Evolutionary conservation across 2,113 vertebrate genomes (phyloP).

Genomic region (Thalassarche chlororhynchos): DNA sequence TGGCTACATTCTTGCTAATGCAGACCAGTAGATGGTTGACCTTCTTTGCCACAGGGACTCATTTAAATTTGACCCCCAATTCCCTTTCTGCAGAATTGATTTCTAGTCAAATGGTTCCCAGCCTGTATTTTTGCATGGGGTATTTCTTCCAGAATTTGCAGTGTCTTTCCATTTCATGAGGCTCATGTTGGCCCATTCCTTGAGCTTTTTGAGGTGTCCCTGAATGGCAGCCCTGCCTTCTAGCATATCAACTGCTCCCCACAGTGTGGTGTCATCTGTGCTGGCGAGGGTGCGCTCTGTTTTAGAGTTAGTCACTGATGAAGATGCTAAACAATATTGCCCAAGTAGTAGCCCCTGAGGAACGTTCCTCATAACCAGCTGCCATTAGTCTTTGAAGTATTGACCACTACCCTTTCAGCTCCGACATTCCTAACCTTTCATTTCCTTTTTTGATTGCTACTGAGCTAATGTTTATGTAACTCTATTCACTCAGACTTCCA

Average conservation of each 20-base stretch:
- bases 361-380: not conserved
- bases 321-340: not conserved
- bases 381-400: not conserved
- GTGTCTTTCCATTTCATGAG: not conserved
- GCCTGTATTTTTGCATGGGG: not conserved
- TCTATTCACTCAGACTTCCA: not conserved
- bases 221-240: not conserved
- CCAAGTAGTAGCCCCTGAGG: not conserved
- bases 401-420: not conserved
- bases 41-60: not conserved
- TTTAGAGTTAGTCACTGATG: not conserved
- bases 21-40: not conserved
- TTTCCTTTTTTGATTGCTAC: not conserved
- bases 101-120: not conserved
- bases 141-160: not conserved
- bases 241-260: not conserved
- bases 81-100: not conserved
- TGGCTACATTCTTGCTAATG: not conserved
- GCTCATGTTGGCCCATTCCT: not conserved
- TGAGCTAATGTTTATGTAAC: not conserved
- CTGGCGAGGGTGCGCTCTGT: rapidly evolving
- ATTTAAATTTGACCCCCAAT: not conserved
- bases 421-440: not conserved
- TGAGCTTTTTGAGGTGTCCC: not conserved
- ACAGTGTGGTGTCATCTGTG: not conserved